Base-by-base conservation (phyloP, 2,888 invertebrate species). In the Gryllus longicercus region DNA sequence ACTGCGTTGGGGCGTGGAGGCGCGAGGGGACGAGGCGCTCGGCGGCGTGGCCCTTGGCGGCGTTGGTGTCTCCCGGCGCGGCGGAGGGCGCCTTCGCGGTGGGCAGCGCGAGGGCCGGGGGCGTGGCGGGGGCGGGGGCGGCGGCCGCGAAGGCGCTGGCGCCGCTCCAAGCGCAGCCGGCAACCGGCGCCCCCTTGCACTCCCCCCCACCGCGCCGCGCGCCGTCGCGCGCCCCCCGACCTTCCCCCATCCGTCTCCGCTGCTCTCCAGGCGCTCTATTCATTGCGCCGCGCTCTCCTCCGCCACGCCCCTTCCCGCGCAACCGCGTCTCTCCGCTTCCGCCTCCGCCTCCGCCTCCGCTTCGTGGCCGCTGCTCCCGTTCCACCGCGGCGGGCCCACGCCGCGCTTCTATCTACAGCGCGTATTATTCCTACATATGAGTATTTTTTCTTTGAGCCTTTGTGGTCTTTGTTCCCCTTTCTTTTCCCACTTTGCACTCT, bases 361-460 rank as follows among this genome's bases (percentile, higher is more conserved):
- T 63, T 63, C 63, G 63, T 63, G 14, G 14, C 63, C 18, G 14
- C 63, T 10, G 16, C 4, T 3, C 63, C 63, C 5, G 16, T 8
- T 63, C 63, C 63, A 63, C n/a, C 63, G 14, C 63, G 14, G 63
- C n/a, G n/a, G 14, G 16, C 63, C 63, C 18, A 16, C 63, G 10
- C 18, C 18, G 63, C 10, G 63, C 63, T 14, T n/a, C 63, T 63
- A 63, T 63, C 63, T 63, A 14, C 63, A 16, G 63, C 63, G 63
- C 63, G n/a, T 63, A n/a, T 63, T 63, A 63, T 63, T 63, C 63
- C 16, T 63, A 63, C 63, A 63, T 63, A 63, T 16, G 63, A 63
- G 63, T 63, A 63, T 63, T 63, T 18, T 25, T n/a, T 63, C 12
- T 14, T 63, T 63, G 63, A 1, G 63, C 63, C 63, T 63, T 63